Evolutionary conservation across 1,140 invertebrate genomes (phyloP).

Genomic region (Aphis craccivora): DNA sequence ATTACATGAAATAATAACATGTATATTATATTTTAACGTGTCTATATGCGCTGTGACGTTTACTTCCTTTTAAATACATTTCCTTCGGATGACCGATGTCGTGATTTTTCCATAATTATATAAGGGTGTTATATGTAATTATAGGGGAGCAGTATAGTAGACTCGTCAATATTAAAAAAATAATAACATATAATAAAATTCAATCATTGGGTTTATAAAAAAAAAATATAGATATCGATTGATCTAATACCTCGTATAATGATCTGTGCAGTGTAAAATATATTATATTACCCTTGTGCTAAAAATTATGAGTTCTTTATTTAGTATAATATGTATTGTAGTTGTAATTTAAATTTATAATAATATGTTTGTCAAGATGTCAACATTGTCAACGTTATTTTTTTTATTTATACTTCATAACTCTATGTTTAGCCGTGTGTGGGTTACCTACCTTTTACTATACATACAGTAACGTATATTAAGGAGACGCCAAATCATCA

Average conservation of each 20-base stretch:
- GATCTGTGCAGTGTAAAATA: neutral
- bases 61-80: neutral
- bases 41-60: neutral
- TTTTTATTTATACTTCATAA: neutral
- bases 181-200: neutral
- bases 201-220: neutral
- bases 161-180: neutral
- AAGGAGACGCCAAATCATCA: neutral
- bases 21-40: neutral
- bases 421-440: neutral
- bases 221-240: no score
- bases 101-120: neutral
- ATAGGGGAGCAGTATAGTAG: neutral
- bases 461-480: neutral
- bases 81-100: neutral
- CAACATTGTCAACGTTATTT: neutral
- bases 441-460: neutral
- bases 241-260: neutral
- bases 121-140: neutral
- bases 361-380: neutral
- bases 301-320: neutral
- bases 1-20: neutral
- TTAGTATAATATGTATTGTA: neutral
- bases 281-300: neutral
- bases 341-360: neutral